Evolutionary conservation across 2,888 invertebrate genomes (phyloP), one percentile per base, ranked within the genome.

Genomic region (Hoplodrina blanda): DNA sequence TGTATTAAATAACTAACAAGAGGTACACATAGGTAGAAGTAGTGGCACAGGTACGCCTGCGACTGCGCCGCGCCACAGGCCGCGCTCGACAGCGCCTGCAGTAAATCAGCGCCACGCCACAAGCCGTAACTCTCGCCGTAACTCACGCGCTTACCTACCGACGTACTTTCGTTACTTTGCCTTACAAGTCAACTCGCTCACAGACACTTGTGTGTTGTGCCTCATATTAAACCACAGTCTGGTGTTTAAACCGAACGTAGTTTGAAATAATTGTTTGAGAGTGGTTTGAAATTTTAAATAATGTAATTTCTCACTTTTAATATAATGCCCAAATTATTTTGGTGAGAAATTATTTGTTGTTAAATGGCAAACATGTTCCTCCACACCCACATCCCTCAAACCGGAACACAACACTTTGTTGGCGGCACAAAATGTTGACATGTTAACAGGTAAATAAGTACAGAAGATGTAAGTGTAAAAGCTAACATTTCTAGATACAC

Each of bases 81-180:
- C 7, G 17, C 53, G 41, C 41, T 41, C 19, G 52, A 25, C n/a
- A 44, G 37, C 17, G 59, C 50, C 33, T 8, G 41, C 41, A 41
- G 41, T 74, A 69, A 49, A 52, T 75, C 75, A 75, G 75, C 54
- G 50, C 69, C 64, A 75, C 76, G 76, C 80, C 76, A 19, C 80
- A 59, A 41, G 76, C 76, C 61, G 76, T 49, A 60, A 33, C 52
- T 63, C 37, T 11, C 15, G 59, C 54, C 11, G 78, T 61, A 78
- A 71, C 73, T 63, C 63, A 37, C 68, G 62, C 56, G 67, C 55
- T 56, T 61, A 62, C 80, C 69, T 62, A 54, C 50, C 61, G 68
- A 53, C 19, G 74, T 69, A 55, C 63, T 66, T 61, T 57, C 64
- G 25, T 46, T 72, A 57, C 78, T 69, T 54, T 56, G 55, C 55